phyloP scores from a whole-genome alignment of 2,888 invertebrate genomes.

The Amblyteles armatorius region DNA sequence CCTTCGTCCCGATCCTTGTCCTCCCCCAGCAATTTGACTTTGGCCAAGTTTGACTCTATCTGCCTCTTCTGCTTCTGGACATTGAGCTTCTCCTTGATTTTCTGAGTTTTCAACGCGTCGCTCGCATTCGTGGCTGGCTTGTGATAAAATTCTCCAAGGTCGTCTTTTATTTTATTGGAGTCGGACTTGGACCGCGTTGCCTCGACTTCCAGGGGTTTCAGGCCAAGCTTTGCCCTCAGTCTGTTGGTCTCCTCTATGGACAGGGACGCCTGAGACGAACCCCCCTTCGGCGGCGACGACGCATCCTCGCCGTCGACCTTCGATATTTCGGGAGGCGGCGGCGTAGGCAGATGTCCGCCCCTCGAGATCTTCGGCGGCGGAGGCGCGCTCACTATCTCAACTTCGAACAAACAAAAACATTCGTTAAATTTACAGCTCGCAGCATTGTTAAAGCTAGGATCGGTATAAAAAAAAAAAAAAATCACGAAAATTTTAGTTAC shows the following conservation, averaged over 20 bases:
- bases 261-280: slow-evolving; percentile 86
- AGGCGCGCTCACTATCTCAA: slow-evolving; percentile 83
- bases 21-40: slow-evolving; percentile 88
- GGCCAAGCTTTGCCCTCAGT: slow-evolving; percentile 95
- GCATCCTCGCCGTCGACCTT: slow-evolving; percentile 51
- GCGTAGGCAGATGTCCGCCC: slow-evolving; percentile 77
- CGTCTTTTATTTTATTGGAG: slow-evolving; percentile 84
- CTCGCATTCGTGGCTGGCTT: slow-evolving; percentile 92
- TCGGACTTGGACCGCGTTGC: slow-evolving; percentile 78
- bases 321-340: slow-evolving; percentile 73
- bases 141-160: slow-evolving; percentile 93
- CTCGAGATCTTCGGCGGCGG: slow-evolving; percentile 84
- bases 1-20: slow-evolving; percentile 85
- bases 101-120: slow-evolving; percentile 91
- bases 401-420: slow-evolving; percentile 70
- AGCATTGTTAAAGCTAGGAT: background rate
- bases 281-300: slow-evolving; percentile 81
- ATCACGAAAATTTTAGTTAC: slow-evolving; percentile 74
- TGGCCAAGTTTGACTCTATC: slow-evolving; percentile 89
- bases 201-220: slow-evolving; percentile 94
- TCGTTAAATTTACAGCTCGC: background rate
- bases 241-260: slow-evolving; percentile 95
- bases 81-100: slow-evolving; percentile 92
- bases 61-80: slow-evolving; percentile 92
- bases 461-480: background rate